Evolutionary conservation across 2,888 invertebrate species (phyloP).

Genomic region (Lacanobia wlatinum): DNA sequence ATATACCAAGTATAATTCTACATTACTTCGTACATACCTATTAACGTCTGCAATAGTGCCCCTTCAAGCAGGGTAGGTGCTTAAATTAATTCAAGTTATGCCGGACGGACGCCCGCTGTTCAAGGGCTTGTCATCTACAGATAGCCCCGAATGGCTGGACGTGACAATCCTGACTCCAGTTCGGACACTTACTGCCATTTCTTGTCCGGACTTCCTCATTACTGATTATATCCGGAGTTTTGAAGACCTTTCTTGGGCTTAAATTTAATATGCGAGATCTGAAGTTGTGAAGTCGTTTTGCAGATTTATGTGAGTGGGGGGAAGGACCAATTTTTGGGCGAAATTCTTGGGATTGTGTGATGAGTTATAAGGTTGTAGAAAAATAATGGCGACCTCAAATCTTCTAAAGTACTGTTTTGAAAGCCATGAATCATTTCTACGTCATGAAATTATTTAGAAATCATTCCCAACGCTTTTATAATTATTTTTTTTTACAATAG

Average conservation of each 20-base stretch:
- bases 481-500: no score
- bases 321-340: conserved; percentile 23
- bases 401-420: not conserved
- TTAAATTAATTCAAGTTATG: conserved; percentile 65
- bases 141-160: conserved; percentile 39
- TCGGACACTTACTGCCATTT: conserved; percentile 52
- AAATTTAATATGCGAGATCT: conserved; percentile 53
- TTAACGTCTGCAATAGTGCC: conserved; percentile 42
- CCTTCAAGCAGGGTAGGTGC: conserved; percentile 47
- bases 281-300: conserved; percentile 52
- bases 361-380: conserved; percentile 2
- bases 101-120: conserved; percentile 53
- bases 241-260: conserved; percentile 48
- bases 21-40: conserved; percentile 14
- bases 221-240: conserved; percentile 64
- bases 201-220: conserved; percentile 61
- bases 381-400: conserved; percentile 29
- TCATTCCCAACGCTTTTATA: no score
- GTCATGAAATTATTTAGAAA: no score
- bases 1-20: conserved; percentile 10
- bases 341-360: conserved; percentile 27
- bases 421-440: not conserved
- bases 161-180: conserved; percentile 56
- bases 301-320: conserved; percentile 39
- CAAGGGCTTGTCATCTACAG: conserved; percentile 61